These are phyloP conservation scores for Virgularia gustaviana DNA, from an alignment of 92 coral and sea anemone genomes.

Conservation along the genomic window DNA sequence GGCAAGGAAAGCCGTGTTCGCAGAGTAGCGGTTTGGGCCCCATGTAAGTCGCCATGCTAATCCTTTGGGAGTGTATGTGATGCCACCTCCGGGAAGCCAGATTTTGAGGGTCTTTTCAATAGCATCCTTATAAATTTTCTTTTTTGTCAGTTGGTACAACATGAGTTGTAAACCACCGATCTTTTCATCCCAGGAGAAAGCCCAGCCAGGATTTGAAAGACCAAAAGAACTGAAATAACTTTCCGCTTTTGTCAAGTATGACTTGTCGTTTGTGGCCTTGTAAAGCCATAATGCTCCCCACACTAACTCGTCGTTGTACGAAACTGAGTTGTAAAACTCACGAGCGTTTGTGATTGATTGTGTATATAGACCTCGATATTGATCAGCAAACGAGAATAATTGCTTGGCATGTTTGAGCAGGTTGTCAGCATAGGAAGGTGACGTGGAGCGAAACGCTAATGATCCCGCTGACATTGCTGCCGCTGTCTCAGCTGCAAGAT, in stretches of 20 bases:
- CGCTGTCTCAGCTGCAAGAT: constrained; percentile 67
- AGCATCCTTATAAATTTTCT: constrained; percentile 30
- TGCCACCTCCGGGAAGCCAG: constrained; percentile 58
- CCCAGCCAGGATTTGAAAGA: constrained; percentile 34
- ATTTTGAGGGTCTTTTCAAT: constrained; percentile 34
- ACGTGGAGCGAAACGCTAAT: constrained; percentile 37
- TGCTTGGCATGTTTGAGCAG: not conserved
- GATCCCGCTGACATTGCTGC: constrained; percentile 57
- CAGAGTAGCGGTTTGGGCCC: constrained; percentile 64
- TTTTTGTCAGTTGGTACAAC: constrained; percentile 48
- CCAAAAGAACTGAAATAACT: not conserved
- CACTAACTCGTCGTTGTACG: constrained; percentile 34
- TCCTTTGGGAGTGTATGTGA: constrained; percentile 57
- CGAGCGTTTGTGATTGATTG: constrained; percentile 53
- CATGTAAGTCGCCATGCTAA: constrained; percentile 61
- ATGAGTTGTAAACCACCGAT: constrained; percentile 58
- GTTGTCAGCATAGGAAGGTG: not conserved
- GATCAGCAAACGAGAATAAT: constrained; percentile 56
- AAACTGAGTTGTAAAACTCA: constrained; percentile 49
- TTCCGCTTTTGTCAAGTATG: constrained; percentile 33
- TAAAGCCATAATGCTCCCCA: constrained; percentile 41
- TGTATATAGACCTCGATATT: constrained; percentile 52
- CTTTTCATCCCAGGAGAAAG: constrained; percentile 70
- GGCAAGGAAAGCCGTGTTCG: constrained; percentile 66
- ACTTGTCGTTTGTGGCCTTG: constrained; percentile 9